Evolutionary conservation across 2,888 invertebrate species (phyloP), one percentile per base, ranked within the genome.

Genomic region (Opisthograptis luteolata): DNA sequence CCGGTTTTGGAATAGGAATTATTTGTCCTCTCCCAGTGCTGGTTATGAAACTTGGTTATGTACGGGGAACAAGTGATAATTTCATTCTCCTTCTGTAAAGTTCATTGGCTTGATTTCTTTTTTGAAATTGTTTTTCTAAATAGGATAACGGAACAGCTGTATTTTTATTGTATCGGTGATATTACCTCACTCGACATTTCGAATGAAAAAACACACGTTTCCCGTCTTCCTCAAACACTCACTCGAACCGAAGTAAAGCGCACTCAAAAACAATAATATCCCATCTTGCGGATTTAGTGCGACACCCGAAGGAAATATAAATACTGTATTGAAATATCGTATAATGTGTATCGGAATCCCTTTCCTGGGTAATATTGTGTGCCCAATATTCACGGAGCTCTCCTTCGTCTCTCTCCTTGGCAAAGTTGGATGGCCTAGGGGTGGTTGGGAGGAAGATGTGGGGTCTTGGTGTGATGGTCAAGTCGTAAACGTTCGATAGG

Each of bases 261-360:
- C 24, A 15, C 40, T 45, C 39, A 59, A 57, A 56, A 62, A 58
- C 63, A 66, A 72, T 66, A 70, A 70, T 66, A 66, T 62, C 68
- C 62, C 54, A 68, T 70, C 69, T 71, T 57, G 60, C 66, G 73
- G 74, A 79, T 77, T 79, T 76, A 71, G 67, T 71, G 62, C 66
- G 55, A 56, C 62, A 66, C 82, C 76, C 83, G 30, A 57, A 79
- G 82, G 84, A 80, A 84, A 85, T 84, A 85, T 84, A 86, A 85
- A 87, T 84, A 85, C 79, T 62, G 79, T 78, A 85, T 86, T 84
- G 85, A 87, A 86, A 87, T 85, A 87, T 81, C 80, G 77, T 68
- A 81, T 84, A 86, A 85, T 84, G 74, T 81, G 79, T 83, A 85
- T 85, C 79, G 81, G 73, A 82, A 83, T 84, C 81, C 75, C 69